phyloP scores from a whole-genome alignment of 2,888 invertebrate species.

The Rotaria magnacalcarata region DNA sequence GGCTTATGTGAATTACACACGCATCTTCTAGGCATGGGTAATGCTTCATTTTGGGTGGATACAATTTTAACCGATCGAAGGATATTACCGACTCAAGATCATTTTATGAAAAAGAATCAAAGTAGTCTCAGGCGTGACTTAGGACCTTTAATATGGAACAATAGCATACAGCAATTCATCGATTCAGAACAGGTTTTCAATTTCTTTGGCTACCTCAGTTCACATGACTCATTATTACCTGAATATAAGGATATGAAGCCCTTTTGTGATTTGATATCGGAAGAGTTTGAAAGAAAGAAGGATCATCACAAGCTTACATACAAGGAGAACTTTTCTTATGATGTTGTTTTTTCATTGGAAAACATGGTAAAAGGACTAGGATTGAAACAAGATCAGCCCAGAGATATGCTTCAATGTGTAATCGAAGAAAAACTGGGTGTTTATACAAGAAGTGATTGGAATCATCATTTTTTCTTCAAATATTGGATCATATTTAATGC shows the following conservation, averaged over 20 bases:
- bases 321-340: background rate
- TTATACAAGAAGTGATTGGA: background rate
- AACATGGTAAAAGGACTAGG: background rate
- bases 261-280: background rate
- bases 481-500: conserved; percentile 2
- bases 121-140: background rate
- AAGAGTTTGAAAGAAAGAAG: no score
- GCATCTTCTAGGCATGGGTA: background rate
- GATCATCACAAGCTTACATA: background rate
- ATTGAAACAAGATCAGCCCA: background rate
- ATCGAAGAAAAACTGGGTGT: background rate
- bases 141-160: background rate
- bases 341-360: background rate
- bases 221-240: no score
- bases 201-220: background rate
- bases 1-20: background rate
- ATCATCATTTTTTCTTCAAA: background rate
- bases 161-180: background rate
- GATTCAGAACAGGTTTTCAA: background rate
- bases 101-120: no score
- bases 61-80: background rate
- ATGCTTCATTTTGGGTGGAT: background rate
- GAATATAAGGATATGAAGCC: no score
- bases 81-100: background rate
- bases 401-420: background rate